Evolutionary conservation across 2,888 invertebrate genomes (phyloP), one percentile per base, ranked within the genome.

Genomic region (Biston stratarius): DNA sequence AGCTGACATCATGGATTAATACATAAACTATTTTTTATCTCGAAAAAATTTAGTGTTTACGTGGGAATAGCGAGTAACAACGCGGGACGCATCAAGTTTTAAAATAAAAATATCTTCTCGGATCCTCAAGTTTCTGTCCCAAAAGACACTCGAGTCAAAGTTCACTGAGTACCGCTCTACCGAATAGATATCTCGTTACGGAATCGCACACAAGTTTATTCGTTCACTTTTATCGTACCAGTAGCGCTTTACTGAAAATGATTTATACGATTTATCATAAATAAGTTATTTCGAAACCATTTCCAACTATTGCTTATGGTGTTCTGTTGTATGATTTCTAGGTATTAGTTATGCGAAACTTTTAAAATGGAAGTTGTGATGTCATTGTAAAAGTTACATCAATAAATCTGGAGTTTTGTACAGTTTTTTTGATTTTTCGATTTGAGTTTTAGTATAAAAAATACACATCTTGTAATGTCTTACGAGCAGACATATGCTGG

Each of bases 251-350:
- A 90, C 85, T 77, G 82, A 88, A 91, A 91, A 93, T 94, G 92
- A 94, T 93, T 92, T 94, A 94, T 93, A 88, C 83, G 85, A 87
- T 89, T 92, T 92, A 91, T 92, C 90, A 92, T 93, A 93, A 93
- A 93, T 92, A 93, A 91, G 83, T 91, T 91, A 91, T 88, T 85
- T 82, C 79, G 83, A 86, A 81, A 88, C 85, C 84, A 87, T 87
- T 88, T 84, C 76, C 81, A 83, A 90, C 90, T 90, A 87, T 89
- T 86, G 80, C 81, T 79, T 73, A 61, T 69, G 34, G 11, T 56
- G 15, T 69, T 74, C 66, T 69, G 47, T 68, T 69, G 42, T 61
- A 34, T 61, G 60, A 49, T 61, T 15, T 40, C 11, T 49, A 47
- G 47, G 48, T 45, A 45, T 51, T n/a, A 44, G 48, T 42, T 47